A percentile compares a stretch with the other conserved stretches of the same genome.
Conservation (phyloP, 2,797 vertebrate species). For the Diplodus sargus region DNA sequence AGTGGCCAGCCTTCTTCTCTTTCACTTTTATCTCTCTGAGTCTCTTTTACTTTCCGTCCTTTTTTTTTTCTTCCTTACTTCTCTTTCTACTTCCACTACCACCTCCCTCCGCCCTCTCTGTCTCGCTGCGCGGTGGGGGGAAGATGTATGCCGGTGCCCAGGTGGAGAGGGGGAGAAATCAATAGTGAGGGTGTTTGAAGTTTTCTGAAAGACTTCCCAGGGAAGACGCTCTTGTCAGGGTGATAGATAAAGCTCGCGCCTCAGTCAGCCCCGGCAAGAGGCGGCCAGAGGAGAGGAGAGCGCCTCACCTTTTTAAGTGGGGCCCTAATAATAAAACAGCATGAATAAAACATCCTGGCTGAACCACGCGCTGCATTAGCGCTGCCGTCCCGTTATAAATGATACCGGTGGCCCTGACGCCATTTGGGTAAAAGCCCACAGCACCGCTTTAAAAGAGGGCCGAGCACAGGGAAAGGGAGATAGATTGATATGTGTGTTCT, state of each 20-base stretch:
- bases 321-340: slow-evolving; percentile 90
- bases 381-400: slow-evolving; percentile 88
- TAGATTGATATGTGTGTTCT: slow-evolving; percentile 83
- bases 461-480: slow-evolving; percentile 74
- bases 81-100: slow-evolving; percentile 75
- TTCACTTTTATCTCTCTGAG: slow-evolving; percentile 80
- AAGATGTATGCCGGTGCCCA: slow-evolving; percentile 86
- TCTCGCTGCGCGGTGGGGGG: slow-evolving; percentile 72
- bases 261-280: slow-evolving; percentile 81
- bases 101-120: slow-evolving; percentile 62
- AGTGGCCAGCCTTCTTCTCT: slow-evolving; percentile 73
- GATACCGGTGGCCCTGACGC: slow-evolving; percentile 85
- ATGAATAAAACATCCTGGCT: slow-evolving; percentile 90
- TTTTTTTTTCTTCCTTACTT: slow-evolving; percentile 64
- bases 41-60: slow-evolving; percentile 74
- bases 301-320: slow-evolving; percentile 90
- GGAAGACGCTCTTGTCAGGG: slow-evolving; percentile 89
- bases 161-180: slow-evolving; percentile 86
- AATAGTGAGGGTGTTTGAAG: slow-evolving; percentile 89
- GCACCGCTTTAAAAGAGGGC: slow-evolving; percentile 87
- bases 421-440: slow-evolving; percentile 90
- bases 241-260: slow-evolving; percentile 88
- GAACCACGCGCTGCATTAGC: slow-evolving; percentile 87
- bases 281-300: slow-evolving; percentile 82
- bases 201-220: slow-evolving; percentile 91